Base-by-base conservation (phyloP, 2,888 invertebrate genomes). In the Nemotelus pantherinus region DNA sequence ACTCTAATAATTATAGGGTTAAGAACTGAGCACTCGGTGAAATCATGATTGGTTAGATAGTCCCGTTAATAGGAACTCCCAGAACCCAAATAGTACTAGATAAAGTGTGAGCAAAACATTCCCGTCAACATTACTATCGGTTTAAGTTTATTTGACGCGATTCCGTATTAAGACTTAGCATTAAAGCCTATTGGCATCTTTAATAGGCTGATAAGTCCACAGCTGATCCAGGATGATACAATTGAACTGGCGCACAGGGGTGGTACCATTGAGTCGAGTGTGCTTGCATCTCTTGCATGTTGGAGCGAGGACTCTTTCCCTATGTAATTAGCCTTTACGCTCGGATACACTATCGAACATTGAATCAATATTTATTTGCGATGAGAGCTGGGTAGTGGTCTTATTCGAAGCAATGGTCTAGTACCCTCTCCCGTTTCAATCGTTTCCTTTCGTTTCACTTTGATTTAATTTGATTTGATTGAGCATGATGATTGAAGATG, bases 401-500 rank as follows among this genome's bases (percentile, higher is more conserved):
- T 43, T 70, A 10, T 5, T 39, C 39, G 41, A 47, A 43, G 43
- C 55, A 3, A 70, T 70, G 39, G 70, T 53, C 55, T 55, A 43
- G 70, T 53, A 10, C 55, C 70, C 53, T 9, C 43, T 25, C 25
- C 25, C 25, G 25, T 25, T 25, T 25, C 25, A 25, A 25, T 25
- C 25, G 25, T 25, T 25, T 25, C 25, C 25, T 3, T 70, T 55
- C 55, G 43, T 9, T 41, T 50, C 41, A 43, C 55, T 70, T 10
- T 7, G 55, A 55, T 47, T 70, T 70, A 55, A 70, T 70, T 68
- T 68, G 68, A 68, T 68, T 70, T 70, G 70, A 70, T 70, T 70
- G 70, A 70, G 70, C 55, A 70, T 70, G 53, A 70, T 70, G 55
- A 70, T 70, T 70, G 70, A 70, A 70, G 70, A 70, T 70, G 55